Conservation (phyloP, 2,113 vertebrate species). For the Cinclus cinclus region DNA sequence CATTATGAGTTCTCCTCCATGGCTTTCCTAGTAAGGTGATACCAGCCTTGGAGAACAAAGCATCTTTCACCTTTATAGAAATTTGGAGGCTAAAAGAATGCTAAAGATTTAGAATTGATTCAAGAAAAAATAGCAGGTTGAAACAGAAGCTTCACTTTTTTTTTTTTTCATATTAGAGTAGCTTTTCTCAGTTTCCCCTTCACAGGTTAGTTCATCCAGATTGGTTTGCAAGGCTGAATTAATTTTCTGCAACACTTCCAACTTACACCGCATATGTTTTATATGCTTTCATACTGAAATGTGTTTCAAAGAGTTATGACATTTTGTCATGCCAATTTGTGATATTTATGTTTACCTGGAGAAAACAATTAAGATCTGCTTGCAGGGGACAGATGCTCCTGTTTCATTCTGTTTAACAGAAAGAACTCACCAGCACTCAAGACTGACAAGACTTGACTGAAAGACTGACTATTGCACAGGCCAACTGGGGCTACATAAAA, state of each 20-base stretch:
- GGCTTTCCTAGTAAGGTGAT: slow-evolving; percentile 48
- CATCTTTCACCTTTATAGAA: slow-evolving; percentile 36
- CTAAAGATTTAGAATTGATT: slow-evolving; percentile 13
- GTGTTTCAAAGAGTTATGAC: not conserved
- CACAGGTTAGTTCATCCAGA: not conserved
- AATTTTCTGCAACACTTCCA: not conserved
- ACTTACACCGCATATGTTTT: not conserved
- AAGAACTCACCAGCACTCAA: not conserved
- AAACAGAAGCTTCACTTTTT: slow-evolving; percentile 8
- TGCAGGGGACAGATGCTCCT: not conserved
- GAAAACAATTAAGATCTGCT: not conserved
- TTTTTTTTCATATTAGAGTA: not conserved
- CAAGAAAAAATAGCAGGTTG: not conserved
- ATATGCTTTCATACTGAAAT: not conserved
- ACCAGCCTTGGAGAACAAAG: slow-evolving; percentile 14
- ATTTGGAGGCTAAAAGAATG: slow-evolving; percentile 22
- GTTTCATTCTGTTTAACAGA: not conserved
- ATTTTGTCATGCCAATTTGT: not conserved
- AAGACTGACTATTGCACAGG: not conserved
- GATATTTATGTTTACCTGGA: not conserved
- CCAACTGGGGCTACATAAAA: not conserved
- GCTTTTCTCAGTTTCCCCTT: not conserved
- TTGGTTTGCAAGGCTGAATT: not conserved
- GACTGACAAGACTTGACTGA: not conserved
- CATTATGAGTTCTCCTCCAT: not conserved